Conservation (phyloP, 2,888 invertebrate genomes). For the Athalia rosae region DNA sequence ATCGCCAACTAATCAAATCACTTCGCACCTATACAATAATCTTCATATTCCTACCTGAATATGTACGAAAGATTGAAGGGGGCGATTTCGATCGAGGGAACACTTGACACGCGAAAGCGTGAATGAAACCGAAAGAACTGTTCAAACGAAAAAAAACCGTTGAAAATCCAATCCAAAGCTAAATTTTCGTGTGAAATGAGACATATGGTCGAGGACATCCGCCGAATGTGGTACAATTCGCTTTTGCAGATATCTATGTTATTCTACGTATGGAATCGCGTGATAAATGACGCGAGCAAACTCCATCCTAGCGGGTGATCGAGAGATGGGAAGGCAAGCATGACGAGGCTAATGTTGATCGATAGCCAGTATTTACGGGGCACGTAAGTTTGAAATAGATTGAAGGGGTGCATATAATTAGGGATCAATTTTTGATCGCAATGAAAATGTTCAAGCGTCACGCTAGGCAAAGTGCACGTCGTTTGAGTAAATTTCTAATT, state of each 20-base stretch:
- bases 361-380: slow-evolving; percentile 31
- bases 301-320: background rate
- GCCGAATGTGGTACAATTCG: slow-evolving; percentile 7
- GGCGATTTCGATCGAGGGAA: background rate
- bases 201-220: background rate
- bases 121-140: background rate
- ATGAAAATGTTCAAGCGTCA: slow-evolving; percentile 22
- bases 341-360: slow-evolving; percentile 31
- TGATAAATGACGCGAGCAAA: slow-evolving; percentile 30
- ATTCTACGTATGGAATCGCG: slow-evolving; percentile 29
- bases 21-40: no score
- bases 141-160: background rate
- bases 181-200: background rate
- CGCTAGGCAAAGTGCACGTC: background rate
- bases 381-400: slow-evolving; percentile 6
- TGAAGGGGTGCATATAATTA: slow-evolving; percentile 39
- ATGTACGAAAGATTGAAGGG: no score
- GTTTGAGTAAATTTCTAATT: slow-evolving; percentile 2
- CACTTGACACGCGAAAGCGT: background rate
- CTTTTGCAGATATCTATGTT: background rate
- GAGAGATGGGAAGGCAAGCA: slow-evolving; percentile 2
- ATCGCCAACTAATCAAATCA: background rate
- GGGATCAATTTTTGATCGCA: slow-evolving; percentile 21
- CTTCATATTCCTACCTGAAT: no score
- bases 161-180: background rate